Evolutionary conservation across 1,140 invertebrate genomes (phyloP), one percentile per base, ranked within the genome.

Genomic region (Diprion similis): DNA sequence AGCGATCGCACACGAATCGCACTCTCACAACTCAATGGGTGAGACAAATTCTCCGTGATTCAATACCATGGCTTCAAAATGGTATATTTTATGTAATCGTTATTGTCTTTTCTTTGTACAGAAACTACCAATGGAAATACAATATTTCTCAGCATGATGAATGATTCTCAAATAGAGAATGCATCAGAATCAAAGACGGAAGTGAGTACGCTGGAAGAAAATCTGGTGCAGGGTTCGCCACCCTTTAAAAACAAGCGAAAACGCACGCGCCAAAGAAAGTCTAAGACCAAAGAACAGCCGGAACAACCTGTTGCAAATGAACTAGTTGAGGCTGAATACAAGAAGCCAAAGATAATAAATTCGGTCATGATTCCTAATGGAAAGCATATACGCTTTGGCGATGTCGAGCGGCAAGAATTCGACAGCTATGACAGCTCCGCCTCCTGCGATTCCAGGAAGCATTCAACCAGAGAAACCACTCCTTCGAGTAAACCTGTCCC

Each of bases 311-410:
- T 46, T 47, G 18, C 15, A 13, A n/a, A 68, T 2, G 67, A 76
- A 47, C 45, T 67, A 17, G 51, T 17, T 59, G 51, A 59, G 51
- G 6, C 51, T 10, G 73, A 73, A 59, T 37, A 9, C 18, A 77
- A 66, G 0, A 83, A 84, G 66, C 79, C 79, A 37, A 83, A 76
- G 17, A 78, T 82, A 11, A 72, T 78, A 46, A 48, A 82, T 71
- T 75, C 77, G 10, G 37, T 48, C 47, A 18, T 76, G 1, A 64
- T 85, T 45, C 66, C 81, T 10, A 68, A 74, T 46, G 77, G 75
- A 9, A 84, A 81, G 47, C 80, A 83, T 71, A 83, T 83, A 73
- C 67, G 80, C 3, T 83, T 84, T 71, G 73, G 80, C 65, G 72
- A 67, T 45, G 8, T 68, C 13, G 78, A 78, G n/a, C 11, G 9